These are phyloP conservation scores for Ceramica pisi DNA, from an alignment of 2,888 invertebrate species.

Conservation along the genomic window DNA sequence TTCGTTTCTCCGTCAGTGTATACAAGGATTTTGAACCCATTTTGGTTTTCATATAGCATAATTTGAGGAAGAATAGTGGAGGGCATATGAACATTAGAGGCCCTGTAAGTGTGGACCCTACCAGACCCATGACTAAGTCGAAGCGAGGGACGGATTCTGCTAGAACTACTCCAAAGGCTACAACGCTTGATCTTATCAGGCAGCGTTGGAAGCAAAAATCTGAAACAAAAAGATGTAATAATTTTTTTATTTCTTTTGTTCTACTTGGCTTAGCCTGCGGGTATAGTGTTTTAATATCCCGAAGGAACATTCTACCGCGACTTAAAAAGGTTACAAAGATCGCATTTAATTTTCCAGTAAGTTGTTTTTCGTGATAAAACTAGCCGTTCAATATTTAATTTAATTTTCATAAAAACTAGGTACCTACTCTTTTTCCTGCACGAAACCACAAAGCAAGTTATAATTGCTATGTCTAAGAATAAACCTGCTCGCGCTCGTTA, in stretches of 20 bases:
- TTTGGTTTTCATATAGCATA: slow-evolving; percentile 88
- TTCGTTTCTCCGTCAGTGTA: slow-evolving; percentile 20
- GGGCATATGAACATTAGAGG: slow-evolving; percentile 96
- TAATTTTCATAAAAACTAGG: too few species aligned
- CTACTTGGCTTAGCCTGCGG: neutral
- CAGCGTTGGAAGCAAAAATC: slow-evolving; percentile 95
- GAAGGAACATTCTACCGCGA: too few species aligned
- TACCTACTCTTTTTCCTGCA: too few species aligned
- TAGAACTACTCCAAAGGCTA: slow-evolving; percentile 93
- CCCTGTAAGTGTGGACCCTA: slow-evolving; percentile 96
- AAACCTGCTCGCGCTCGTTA: too few species aligned
- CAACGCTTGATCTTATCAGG: slow-evolving; percentile 92
- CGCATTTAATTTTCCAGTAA: too few species aligned
- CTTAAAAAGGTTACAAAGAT: too few species aligned
- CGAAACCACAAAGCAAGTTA: too few species aligned
- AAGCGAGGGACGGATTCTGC: slow-evolving; percentile 96
- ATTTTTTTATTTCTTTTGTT: too few species aligned
- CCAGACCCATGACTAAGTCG: slow-evolving; percentile 95
- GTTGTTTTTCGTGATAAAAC: too few species aligned
- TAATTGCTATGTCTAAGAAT: too few species aligned
- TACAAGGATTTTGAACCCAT: slow-evolving; percentile 36
- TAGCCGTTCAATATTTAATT: too few species aligned
- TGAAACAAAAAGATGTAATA: slow-evolving; percentile 75
- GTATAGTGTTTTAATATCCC: too few species aligned
- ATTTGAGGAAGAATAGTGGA: slow-evolving; percentile 94